Conservation (phyloP, 2,113 vertebrate species). For the Hemibagrus wyckioides region DNA sequence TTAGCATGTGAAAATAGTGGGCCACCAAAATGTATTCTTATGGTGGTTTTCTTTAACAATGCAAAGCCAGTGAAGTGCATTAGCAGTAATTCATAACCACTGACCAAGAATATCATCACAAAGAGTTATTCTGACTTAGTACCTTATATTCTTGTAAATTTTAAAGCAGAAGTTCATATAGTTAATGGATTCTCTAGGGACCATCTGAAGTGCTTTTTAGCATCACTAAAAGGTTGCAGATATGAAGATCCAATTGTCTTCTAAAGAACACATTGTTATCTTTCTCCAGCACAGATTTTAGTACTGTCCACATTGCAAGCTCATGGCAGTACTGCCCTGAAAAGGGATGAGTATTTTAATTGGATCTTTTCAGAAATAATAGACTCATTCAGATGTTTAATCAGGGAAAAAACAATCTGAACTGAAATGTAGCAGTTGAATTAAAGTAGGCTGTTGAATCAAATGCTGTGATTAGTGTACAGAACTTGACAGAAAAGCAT, state of each 20-base stretch:
- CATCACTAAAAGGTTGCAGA: not conserved
- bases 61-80: not conserved
- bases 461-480: slow-evolving; percentile 10
- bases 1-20: not conserved
- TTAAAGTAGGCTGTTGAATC: slow-evolving; percentile 9
- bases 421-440: slow-evolving; percentile 5
- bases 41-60: not conserved
- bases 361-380: slow-evolving; percentile 18
- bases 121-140: not conserved
- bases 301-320: not conserved
- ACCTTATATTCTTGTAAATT: not conserved
- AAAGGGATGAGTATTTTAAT: slow-evolving; percentile 15
- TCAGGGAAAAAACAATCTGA: not conserved
- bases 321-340: not conserved
- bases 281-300: not conserved
- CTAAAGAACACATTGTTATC: not conserved
- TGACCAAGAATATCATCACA: not conserved
- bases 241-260: not conserved
- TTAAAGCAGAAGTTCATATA: not conserved
- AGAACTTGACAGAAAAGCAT: not conserved
- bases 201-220: not conserved
- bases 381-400: slow-evolving; percentile 14
- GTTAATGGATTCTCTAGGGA: not conserved
- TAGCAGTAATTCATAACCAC: not conserved
- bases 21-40: not conserved